These are phyloP conservation scores for Tretioscincus oriximinensis DNA, from an alignment of 2,113 vertebrate species.

Conservation along the genomic window DNA sequence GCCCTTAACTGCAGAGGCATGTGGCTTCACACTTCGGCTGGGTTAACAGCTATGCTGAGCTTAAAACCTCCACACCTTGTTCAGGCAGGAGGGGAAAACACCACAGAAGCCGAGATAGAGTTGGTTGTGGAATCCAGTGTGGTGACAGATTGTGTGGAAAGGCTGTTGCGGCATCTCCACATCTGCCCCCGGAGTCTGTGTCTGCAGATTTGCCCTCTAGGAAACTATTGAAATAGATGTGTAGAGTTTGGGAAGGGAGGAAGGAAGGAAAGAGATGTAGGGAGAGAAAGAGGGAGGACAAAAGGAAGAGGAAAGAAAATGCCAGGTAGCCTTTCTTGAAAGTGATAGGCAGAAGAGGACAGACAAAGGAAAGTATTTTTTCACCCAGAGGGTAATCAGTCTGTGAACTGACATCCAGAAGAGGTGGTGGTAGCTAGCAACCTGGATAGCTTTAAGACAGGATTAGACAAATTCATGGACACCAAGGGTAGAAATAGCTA, in stretches of 20 bases:
- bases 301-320: no score
- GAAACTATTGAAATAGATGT: slow-evolving; percentile 15
- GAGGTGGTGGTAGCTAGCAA: no score
- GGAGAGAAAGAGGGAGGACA: no score
- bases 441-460: no score
- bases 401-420: no score
- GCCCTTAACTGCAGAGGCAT: background rate
- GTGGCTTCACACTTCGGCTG: background rate
- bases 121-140: background rate
- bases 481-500: no score
- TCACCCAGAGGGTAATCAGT: no score
- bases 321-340: no score
- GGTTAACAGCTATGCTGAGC: background rate
- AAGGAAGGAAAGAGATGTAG: background rate
- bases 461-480: no score
- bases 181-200: background rate
- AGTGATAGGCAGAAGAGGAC: no score
- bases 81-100: background rate
- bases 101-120: background rate
- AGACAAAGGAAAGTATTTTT: no score
- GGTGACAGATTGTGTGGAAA: background rate
- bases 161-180: background rate
- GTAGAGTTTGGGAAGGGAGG: no score
- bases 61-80: background rate
- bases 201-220: background rate